Evolutionary conservation across 2,797 vertebrate genomes (phyloP).

Genomic region (Psittacula derbiana): DNA sequence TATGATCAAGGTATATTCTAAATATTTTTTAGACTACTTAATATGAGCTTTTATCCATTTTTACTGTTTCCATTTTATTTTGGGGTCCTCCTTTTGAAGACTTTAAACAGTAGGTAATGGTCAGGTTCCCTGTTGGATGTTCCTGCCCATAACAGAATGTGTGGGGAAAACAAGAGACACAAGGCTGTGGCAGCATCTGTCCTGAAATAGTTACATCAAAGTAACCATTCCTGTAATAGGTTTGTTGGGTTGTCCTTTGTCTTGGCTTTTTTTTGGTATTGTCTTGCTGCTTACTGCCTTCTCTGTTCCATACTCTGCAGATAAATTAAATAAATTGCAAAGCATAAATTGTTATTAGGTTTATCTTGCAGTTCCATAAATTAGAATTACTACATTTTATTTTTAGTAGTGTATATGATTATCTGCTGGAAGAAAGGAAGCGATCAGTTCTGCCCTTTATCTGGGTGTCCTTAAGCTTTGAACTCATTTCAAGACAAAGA

Average conservation of each 20-base stretch:
- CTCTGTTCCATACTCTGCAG: neutral
- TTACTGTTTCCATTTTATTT: neutral
- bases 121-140: neutral
- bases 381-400: neutral
- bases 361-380: neutral
- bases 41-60: rapidly evolving
- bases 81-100: neutral
- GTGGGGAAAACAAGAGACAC: rapidly evolving
- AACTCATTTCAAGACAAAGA: neutral
- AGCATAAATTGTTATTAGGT: neutral
- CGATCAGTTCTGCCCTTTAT: neutral
- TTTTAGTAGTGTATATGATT: neutral
- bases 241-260: neutral
- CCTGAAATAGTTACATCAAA: neutral
- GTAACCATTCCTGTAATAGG: neutral
- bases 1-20: constrained; percentile 79
- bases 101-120: neutral
- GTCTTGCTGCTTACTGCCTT: neutral
- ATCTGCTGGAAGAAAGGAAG: neutral
- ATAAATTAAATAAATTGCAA: neutral
- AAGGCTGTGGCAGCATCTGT: neutral
- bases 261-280: neutral
- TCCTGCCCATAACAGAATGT: neutral
- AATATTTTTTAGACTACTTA: neutral
- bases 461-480: neutral